Evolutionary conservation across 1,140 invertebrate species (phyloP).

Genomic region (Leptopilina boulardi): DNA sequence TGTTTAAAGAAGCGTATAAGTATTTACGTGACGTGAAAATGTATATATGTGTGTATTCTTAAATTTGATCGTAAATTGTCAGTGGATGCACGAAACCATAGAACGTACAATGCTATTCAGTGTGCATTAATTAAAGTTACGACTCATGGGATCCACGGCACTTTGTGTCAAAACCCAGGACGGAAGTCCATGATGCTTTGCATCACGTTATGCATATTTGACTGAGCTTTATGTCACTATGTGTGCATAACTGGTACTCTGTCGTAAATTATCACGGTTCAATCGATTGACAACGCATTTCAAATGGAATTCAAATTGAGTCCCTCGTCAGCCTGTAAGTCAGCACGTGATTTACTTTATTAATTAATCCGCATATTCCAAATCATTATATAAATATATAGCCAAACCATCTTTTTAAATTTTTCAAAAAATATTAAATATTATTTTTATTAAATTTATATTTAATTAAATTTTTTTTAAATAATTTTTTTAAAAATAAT

Average conservation of each 20-base stretch:
- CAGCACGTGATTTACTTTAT: constrained; percentile 24
- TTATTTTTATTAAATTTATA: too few species aligned
- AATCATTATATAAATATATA: neutral
- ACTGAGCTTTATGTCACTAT: neutral
- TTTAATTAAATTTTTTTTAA: too few species aligned
- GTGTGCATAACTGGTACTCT: neutral
- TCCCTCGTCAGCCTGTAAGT: neutral
- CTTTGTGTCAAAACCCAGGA: constrained; percentile 4
- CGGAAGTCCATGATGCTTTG: neutral
- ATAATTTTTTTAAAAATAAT: too few species aligned
- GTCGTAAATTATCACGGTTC: constrained; percentile 20
- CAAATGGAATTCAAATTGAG: constrained; percentile 24
- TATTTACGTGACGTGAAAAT: neutral
- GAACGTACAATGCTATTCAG: neutral
- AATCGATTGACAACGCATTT: constrained; percentile 30
- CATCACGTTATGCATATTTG: constrained; percentile 20
- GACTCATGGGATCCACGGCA: neutral
- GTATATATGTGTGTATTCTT: neutral
- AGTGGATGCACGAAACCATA: neutral
- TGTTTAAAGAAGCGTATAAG: neutral
- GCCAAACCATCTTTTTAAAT: neutral
- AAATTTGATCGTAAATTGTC: neutral
- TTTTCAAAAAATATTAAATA: too few species aligned
- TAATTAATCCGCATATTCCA: constrained; percentile 3
- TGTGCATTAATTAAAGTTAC: constrained; percentile 15